Evolutionary conservation across 2,113 vertebrate genomes (phyloP), one percentile per base, ranked within the genome.

Genomic region (Erythrocebus patas): DNA sequence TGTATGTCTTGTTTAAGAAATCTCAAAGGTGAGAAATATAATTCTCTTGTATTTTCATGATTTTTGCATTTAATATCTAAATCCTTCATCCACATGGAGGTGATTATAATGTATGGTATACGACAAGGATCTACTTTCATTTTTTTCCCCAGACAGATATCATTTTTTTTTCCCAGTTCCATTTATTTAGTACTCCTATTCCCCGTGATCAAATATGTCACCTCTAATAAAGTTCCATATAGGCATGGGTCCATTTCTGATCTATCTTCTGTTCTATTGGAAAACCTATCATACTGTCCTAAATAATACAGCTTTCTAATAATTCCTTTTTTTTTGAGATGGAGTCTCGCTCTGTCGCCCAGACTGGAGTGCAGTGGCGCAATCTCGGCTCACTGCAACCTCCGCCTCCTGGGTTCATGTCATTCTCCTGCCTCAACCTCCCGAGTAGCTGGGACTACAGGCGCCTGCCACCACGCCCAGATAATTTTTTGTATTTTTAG

Each of bases 1-100:
- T 83, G 78, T 38, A 43, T 45, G 48, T 73, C 48, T 86, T 93
- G 27, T 70, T 96, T 96, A 73, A 95, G 23, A 86, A 91, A 81
- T 13, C 10, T 4, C n/a, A 23, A 32, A 50, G 9, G 57, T 87
- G 27, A 70, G 43, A 75, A 76, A 57, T 6, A 8, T 32, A 30
- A 73, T 73, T 57, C 70, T 55, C 48, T 40, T 43, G 1, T 43
- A 73, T 50, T 89, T 92, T 70, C 70, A 92, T 73, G 64, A 80
- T 50, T 83, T 64, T 87, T 90, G 22, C 22, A 27, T 75, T 66
- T 89, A 83, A 55, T 55, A 89, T 81, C 68, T 90, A 96, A 90
- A 86, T 86, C 68, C 38, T 57, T 95, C 18, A 87, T 48, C 43
- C 9, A 91, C 9, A 68, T 35, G 18, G 61, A 96, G 20, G 16